A percentile compares a stretch with the other conserved stretches of the same genome.
Conservation (phyloP, 2,113 vertebrate species). For the Athene noctua region DNA sequence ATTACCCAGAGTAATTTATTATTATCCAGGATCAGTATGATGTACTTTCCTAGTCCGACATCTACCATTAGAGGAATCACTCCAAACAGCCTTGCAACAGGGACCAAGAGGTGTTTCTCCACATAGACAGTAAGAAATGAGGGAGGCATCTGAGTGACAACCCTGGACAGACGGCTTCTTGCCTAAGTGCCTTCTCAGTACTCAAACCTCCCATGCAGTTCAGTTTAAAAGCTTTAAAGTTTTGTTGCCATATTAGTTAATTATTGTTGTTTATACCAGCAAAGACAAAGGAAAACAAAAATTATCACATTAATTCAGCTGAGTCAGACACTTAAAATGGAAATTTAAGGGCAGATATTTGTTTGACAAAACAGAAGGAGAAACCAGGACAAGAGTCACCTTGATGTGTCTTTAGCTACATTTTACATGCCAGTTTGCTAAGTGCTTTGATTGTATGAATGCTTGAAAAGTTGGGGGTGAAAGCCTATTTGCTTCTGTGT, state of each 20-base stretch:
- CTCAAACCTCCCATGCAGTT: neutral
- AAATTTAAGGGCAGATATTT: slow-evolving; percentile 8
- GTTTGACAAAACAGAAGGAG: neutral
- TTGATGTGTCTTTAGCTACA: neutral
- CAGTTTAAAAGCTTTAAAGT: neutral
- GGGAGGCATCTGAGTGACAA: neutral
- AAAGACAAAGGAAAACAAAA: neutral
- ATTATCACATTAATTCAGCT: neutral
- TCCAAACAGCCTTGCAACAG: neutral
- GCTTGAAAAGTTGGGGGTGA: neutral
- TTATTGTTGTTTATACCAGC: neutral
- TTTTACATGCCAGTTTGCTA: neutral
- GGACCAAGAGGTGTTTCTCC: neutral
- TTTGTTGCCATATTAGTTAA: neutral
- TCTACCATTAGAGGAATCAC: neutral
- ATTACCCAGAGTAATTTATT: neutral
- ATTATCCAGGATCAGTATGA: neutral
- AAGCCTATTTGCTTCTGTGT: neutral
- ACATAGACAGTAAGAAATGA: neutral
- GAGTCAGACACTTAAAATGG: neutral
- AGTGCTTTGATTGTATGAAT: neutral
- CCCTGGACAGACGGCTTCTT: neutral
- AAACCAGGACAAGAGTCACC: neutral
- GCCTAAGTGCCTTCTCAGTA: neutral
- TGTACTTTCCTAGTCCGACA: neutral